Conservation (phyloP, 2,888 invertebrate genomes). For the Drosophila lutescens region DNA sequence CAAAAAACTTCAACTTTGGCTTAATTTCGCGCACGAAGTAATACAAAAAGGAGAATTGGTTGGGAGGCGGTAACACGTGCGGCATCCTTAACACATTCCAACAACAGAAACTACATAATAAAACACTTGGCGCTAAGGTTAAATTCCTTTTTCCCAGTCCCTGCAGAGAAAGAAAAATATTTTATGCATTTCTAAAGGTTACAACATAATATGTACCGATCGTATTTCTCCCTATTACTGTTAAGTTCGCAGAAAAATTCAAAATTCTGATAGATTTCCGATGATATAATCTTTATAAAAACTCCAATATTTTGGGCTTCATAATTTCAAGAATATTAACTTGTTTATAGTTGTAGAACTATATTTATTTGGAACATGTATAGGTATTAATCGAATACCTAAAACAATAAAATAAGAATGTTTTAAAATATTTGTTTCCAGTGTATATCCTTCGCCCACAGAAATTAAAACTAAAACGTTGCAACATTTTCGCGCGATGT, state of each 20-base stretch:
- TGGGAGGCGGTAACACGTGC: conserved; percentile 41
- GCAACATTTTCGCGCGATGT: conserved; percentile 72
- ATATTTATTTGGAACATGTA: too few species aligned
- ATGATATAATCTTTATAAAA: too few species aligned
- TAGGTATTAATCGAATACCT: too few species aligned
- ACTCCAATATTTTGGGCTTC: too few species aligned
- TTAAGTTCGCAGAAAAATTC: too few species aligned
- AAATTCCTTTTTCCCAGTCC: conserved; percentile 58
- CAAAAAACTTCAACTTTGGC: conserved; percentile 68
- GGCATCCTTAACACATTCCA: conserved; percentile 67
- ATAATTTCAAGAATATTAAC: too few species aligned
- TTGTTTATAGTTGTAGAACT: too few species aligned
- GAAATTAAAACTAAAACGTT: conserved; percentile 76
- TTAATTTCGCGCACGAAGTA: conserved; percentile 79
- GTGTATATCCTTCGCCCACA: conserved; percentile 6
- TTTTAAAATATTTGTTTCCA: neutral
- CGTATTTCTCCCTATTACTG: neutral
- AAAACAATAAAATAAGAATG: too few species aligned
- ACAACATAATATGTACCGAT: too few species aligned
- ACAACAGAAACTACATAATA: conserved; percentile 69
- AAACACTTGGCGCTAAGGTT: conserved; percentile 78
- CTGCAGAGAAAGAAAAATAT: conserved; percentile 23
- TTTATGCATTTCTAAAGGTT: neutral
- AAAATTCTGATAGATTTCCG: too few species aligned
- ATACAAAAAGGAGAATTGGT: conserved; percentile 25